phyloP scores from a whole-genome alignment of 1,140 invertebrate species.

The Cyrtorhinus lividipennis region DNA sequence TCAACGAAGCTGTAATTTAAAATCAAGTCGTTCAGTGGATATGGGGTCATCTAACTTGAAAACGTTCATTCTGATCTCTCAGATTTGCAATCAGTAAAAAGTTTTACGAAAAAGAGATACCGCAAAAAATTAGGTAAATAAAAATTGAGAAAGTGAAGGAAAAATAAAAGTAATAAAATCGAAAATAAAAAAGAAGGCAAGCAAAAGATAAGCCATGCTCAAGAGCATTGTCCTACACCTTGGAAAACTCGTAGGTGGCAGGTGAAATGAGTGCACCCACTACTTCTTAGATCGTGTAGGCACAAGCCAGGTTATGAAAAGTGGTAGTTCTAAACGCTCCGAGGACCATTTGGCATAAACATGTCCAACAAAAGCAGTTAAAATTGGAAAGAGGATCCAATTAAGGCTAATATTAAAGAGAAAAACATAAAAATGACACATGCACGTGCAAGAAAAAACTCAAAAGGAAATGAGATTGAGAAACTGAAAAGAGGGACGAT shows the following conservation, averaged over 20 bases:
- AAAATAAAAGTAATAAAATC: constrained; percentile 13
- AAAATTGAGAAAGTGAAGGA: constrained; percentile 9
- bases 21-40: neutral
- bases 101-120: no score
- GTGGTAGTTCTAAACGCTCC: neutral
- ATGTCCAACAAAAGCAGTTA: neutral
- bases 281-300: neutral
- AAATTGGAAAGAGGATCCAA: neutral
- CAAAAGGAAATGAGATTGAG: no score
- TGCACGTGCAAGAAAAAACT: constrained; percentile 5
- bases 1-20: neutral
- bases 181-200: constrained; percentile 18
- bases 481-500: no score
- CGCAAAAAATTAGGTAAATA: neutral
- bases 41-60: neutral
- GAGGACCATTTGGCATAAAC: no score
- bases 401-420: neutral
- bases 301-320: no score
- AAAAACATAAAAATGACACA: neutral
- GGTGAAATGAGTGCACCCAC: neutral
- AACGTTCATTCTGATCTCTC: constrained; percentile 14
- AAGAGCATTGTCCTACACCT: constrained; percentile 1
- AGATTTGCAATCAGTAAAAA: neutral
- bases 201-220: constrained; percentile 21
- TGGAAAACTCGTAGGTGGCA: neutral